Evolutionary conservation across 2,113 vertebrate species (phyloP).

Genomic region (Ceyx cyanopectus): DNA sequence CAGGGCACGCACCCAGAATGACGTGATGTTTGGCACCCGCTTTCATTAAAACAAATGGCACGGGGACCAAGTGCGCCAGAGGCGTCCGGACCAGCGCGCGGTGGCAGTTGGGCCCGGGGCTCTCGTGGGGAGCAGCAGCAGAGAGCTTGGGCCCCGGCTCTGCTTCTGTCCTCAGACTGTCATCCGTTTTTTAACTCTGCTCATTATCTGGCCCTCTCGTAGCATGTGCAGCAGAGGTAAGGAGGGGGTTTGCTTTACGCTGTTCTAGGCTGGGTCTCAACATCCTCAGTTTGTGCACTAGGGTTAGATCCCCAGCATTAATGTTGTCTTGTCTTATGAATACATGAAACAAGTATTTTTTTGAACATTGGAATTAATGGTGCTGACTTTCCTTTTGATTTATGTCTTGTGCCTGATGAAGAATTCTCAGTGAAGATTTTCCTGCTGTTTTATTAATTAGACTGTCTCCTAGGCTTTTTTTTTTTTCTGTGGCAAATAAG

Average conservation of each 20-base stretch:
- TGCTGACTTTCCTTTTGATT: background rate
- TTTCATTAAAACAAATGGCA: background rate
- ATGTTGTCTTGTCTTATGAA: background rate
- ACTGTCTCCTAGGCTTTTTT: background rate
- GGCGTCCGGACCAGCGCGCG: accelerated
- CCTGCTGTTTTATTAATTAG: background rate
- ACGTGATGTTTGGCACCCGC: background rate
- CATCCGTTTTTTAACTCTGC: accelerated
- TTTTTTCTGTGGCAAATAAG: background rate
- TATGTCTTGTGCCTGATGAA: background rate
- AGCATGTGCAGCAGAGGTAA: background rate
- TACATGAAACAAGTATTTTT: background rate
- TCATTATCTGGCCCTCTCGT: background rate
- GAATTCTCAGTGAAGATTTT: background rate
- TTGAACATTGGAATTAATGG: background rate
- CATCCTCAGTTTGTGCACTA: background rate
- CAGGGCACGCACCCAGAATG: background rate
- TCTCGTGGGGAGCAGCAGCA: background rate
- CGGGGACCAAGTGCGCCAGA: background rate
- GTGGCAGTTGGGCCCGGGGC: background rate
- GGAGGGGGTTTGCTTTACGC: background rate
- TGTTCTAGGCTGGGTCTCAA: background rate
- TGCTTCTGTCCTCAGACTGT: background rate
- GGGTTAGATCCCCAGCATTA: background rate
- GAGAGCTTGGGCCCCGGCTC: accelerated